Conservation (phyloP, 2,797 vertebrate genomes). For the Silurus lanzhouensis region DNA sequence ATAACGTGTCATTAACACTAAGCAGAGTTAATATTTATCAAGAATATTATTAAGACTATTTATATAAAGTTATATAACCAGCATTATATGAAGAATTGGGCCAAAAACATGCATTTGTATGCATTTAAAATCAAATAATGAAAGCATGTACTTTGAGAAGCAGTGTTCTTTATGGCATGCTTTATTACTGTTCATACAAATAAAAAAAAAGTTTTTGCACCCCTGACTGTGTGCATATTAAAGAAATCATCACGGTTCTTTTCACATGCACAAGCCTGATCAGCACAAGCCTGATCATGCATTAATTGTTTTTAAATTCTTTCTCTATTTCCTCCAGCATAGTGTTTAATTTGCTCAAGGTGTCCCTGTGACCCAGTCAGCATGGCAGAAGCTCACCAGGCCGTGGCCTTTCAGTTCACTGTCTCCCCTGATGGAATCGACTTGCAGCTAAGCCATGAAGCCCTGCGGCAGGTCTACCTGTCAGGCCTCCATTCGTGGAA, state of each 20-base stretch:
- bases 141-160: neutral
- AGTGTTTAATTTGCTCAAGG: neutral
- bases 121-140: neutral
- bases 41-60: too few species aligned
- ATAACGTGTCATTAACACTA: too few species aligned
- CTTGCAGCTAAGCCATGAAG: conserved; percentile 92
- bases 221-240: neutral
- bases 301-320: neutral
- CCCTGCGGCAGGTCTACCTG: conserved; percentile 92
- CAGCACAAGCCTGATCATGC: neutral
- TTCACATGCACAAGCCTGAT: neutral
- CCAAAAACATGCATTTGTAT: neutral
- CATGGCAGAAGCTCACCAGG: conserved; percentile 99
- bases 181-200: neutral
- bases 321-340: neutral
- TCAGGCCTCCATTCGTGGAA: conserved; percentile 97
- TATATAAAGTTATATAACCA: too few species aligned
- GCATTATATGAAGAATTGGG: neutral
- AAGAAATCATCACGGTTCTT: neutral
- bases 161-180: neutral
- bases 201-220: neutral
- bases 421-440: conserved; percentile 98
- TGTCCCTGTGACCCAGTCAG: conserved; percentile 45
- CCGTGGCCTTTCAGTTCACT: conserved; percentile 97
- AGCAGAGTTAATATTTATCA: neutral